Evolutionary conservation across 37 sponge, comb jelly and placozoan genomes (phyloP).

Genomic region (Tethya wilhelma): DNA sequence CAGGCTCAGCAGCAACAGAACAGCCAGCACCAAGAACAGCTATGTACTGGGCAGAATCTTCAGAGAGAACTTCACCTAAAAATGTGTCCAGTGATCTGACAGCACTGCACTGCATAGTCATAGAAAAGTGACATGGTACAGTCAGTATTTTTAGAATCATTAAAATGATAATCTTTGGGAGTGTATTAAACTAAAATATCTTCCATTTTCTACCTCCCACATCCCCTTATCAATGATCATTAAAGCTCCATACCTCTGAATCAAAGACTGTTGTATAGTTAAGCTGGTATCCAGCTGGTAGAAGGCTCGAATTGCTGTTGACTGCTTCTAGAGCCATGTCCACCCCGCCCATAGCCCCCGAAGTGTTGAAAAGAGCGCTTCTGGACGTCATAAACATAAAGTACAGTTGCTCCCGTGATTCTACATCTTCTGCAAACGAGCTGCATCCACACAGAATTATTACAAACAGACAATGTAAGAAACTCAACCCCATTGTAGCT

Average conservation of each 20-base stretch:
- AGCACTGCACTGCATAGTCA: background rate
- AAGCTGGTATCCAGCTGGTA: constrained; percentile 22
- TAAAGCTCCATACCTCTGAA: background rate
- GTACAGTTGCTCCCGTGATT: background rate
- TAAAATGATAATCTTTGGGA: background rate
- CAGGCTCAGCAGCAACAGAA: constrained; percentile 34
- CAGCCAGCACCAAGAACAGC: constrained; percentile 24
- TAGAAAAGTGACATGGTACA: no score
- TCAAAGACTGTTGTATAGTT: background rate
- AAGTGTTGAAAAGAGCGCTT: background rate
- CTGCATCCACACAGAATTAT: no score
- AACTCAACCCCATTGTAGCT: no score
- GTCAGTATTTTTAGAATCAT: background rate
- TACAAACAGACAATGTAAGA: no score
- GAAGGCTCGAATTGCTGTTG: constrained; percentile 5
- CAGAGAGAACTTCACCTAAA: background rate
- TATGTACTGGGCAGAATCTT: background rate
- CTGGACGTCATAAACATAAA: background rate
- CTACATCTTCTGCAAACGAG: no score
- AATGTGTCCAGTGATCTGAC: background rate
- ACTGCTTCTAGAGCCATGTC: constrained; percentile 17
- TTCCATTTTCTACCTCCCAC: no score
- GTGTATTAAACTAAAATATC: background rate
- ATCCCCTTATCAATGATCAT: background rate
- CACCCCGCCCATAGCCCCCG: constrained; percentile 17